Evolutionary conservation across 92 coral and sea anemone species (phyloP).

Genomic region (Parazoanthus swiftii): DNA sequence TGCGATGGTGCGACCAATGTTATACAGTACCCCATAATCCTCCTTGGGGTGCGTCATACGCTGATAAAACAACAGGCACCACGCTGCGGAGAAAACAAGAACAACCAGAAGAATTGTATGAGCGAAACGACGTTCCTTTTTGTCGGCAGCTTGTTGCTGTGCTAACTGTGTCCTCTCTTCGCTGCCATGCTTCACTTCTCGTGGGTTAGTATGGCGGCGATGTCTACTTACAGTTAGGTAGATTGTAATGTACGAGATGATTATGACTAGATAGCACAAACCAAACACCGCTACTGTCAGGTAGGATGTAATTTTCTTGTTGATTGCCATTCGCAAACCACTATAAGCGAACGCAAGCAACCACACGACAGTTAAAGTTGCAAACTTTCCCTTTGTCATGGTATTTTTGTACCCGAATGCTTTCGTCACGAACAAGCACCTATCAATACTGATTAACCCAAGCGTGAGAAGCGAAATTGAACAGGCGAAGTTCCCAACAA

Average conservation of each 20-base stretch:
- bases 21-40: conserved; percentile 69
- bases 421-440: conserved; percentile 67
- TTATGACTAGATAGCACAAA: conserved; percentile 53
- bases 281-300: conserved; percentile 62
- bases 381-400: conserved; percentile 66
- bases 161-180: not conserved
- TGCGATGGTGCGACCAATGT: conserved; percentile 78
- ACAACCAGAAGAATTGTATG: conserved; percentile 73
- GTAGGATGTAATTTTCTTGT: conserved; percentile 69
- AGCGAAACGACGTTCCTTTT: conserved; percentile 68
- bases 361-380: conserved; percentile 57
- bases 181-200: not conserved
- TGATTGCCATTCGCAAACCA: conserved; percentile 52
- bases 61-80: conserved; percentile 75
- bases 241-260: conserved; percentile 62
- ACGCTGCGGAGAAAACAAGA: conserved; percentile 66
- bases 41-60: conserved; percentile 71
- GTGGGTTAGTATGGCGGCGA: conserved; percentile 3
- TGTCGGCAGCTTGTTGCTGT: not conserved
- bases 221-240: conserved; percentile 50
- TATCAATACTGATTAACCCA: conserved; percentile 72
- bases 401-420: conserved; percentile 66
- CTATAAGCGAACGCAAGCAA: conserved; percentile 59
- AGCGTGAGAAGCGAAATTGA: conserved; percentile 67
- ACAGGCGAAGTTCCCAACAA: conserved; percentile 80